Base-by-base conservation (phyloP, 2,113 vertebrate species). In the Rallus limicola region DNA sequence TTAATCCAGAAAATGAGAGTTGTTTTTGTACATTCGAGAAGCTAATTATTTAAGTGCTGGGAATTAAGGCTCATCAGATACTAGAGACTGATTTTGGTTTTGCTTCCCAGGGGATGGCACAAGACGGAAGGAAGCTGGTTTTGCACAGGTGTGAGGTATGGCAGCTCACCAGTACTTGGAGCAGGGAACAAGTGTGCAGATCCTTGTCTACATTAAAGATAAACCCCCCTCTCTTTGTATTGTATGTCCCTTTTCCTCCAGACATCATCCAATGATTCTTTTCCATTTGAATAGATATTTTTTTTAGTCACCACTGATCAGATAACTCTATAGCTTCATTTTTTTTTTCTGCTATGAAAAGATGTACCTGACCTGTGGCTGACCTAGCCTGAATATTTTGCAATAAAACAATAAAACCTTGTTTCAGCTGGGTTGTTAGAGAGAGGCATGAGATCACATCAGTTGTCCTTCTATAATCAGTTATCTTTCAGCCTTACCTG, bases 11-110 rank as follows among this genome's bases (percentile, higher is more conserved):
- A 97, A 97, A 96, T 92, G 91, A 97, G 93, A 93, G 78, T 88
- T 97, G 96, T 81, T 97, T 95, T 96, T 0, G 20, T 91, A 92
- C 88, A 94, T 94, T 93, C 91, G 88, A 95, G 94, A 71, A 96
- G 95, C 92, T 97, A 97, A 97, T 97, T 97, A 97, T 97, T 96
- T 96, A 95, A 97, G 96, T 97, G 96, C 87, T 94, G 95, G 95
- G 95, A 97, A 98, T 97, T 97, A 97, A 94, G 88, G 68, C 94
- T 96, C 95, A 91, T 97, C 95, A 93, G 95, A 94, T 97, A 90
- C 80, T 65, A 65, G 87, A 82, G 90, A 44, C 88, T 92, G 95
- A 79, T 91, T 91, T 69, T 95, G 72, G 93, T 71, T 96, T 88
- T 82, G 87, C 34, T 82, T 95, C 96, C 93, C 94, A n/a, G 53